Percentiles rank a stretch among this genome's conserved stretches.
Evolutionary conservation across 35 echinoderm and acorn worm species (phyloP).

Genomic region (Amphiura filiformis): DNA sequence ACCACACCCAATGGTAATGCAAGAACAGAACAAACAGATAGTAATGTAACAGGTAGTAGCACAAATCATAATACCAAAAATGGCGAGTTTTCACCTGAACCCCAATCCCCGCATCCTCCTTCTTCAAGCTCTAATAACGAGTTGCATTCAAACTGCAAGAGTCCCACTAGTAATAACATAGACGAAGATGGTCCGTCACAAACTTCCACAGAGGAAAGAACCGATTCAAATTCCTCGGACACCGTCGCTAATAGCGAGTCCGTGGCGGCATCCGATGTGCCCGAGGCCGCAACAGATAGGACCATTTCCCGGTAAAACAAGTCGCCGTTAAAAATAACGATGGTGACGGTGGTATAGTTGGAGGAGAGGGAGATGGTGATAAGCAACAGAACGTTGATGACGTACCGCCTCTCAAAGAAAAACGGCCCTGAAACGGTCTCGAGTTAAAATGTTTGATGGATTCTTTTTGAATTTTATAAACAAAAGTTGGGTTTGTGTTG

Average conservation of each 20-base stretch:
- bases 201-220: background rate
- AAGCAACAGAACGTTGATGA: background rate
- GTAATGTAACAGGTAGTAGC: background rate
- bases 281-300: background rate
- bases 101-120: background rate
- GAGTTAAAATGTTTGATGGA: background rate
- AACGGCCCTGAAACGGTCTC: background rate
- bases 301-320: background rate
- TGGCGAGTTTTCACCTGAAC: background rate
- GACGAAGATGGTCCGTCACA: background rate
- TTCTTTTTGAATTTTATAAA: too few relatives aligned
- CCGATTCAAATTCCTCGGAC: background rate
- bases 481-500: background rate
- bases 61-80: slow-evolving; percentile 9
- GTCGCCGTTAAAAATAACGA: background rate
- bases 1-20: background rate
- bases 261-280: background rate
- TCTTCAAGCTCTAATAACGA: background rate
- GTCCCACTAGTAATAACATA: background rate
- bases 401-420: background rate
- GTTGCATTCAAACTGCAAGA: background rate
- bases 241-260: background rate
- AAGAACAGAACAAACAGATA: background rate
- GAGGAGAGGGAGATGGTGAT: background rate
- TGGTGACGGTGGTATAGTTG: background rate